Base-by-base conservation (phyloP, 2,797 vertebrate species). In the Tokudaia muenninki region DNA sequence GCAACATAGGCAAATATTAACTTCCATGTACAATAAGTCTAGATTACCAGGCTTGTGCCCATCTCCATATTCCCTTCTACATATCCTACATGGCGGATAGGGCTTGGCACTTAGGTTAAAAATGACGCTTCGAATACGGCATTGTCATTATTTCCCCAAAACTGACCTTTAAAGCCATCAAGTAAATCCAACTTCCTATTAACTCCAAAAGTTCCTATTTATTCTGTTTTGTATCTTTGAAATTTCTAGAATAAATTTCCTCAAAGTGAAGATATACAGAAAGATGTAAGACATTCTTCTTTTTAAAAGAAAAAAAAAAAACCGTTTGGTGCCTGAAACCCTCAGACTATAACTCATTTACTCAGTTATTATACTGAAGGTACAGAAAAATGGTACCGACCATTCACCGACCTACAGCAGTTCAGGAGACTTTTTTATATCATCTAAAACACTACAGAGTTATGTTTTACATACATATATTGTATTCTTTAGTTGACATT, bases 121-220 rank as follows among this genome's bases (percentile, higher is more conserved):
- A 95, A 97, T 94, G 96, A 96, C 37, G 44, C 61, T 90, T 83
- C 91, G 72, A 97, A 94, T 92, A 96, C 92, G 70, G 72, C 77
- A 93, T 92, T 94, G 92, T 65, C 84, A 96, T 93, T 89, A 84
- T 93, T 82, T 70, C 95, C 82, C 81, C 82, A 92, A 95, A 97
- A 96, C 11, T 81, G 26, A 92, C 93, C 92, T 90, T 95, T 44
- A 95, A 91, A 94, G 93, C 79, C 95, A 96, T 90, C 74, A 79
- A 6, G 88, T 74, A 82, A 96, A 93, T 89, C 89, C 47, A 91
- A 88, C 65, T 84, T 94, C 93, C 63, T 74, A 26, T 34, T 70
- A 96, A 95, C 41, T 90, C 55, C 37, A 87, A 93, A 97, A 91
- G 79, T 50, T 55, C 87, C 57, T 61, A 16, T 95, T 95, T 93